Percentiles rank a stretch among this genome's conserved stretches.
Evolutionary conservation across 2,113 vertebrate species (phyloP).

Genomic region (Lanius ludovicianus): DNA sequence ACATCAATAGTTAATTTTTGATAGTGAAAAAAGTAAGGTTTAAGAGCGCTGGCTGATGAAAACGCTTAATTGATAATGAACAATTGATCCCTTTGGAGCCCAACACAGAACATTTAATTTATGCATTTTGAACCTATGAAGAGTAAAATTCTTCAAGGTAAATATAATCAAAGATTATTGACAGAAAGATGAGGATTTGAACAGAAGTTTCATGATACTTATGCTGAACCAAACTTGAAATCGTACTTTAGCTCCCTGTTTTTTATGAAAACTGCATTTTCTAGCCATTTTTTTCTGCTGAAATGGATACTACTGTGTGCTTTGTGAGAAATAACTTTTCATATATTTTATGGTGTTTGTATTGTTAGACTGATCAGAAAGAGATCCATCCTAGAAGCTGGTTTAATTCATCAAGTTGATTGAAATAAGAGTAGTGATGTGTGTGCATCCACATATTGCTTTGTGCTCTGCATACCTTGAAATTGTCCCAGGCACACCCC

Average conservation of each 20-base stretch:
- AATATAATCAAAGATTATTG: not conserved
- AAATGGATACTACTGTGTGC: not conserved
- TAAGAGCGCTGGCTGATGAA: slow-evolving; percentile 8
- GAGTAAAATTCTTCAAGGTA: not conserved
- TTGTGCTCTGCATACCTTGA: not conserved
- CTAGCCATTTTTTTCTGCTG: not conserved
- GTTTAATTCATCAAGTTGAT: not conserved
- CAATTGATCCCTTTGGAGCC: not conserved
- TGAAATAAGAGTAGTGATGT: not conserved
- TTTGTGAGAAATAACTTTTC: not conserved
- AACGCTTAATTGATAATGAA: not conserved
- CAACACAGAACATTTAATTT: not conserved
- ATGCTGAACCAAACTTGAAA: not conserved
- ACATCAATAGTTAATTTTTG: not conserved
- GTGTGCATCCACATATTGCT: not conserved
- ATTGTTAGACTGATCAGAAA: not conserved
- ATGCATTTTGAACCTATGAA: not conserved
- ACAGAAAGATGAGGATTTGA: not conserved
- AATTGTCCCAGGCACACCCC: not conserved
- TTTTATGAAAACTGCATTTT: not conserved
- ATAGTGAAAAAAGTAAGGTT: not conserved
- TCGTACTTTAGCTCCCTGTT: not conserved
- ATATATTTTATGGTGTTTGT: not conserved
- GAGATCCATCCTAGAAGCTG: not conserved
- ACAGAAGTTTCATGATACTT: not conserved